phyloP scores from a whole-genome alignment of 2,888 invertebrate species.

The Deilephila elpenor region DNA sequence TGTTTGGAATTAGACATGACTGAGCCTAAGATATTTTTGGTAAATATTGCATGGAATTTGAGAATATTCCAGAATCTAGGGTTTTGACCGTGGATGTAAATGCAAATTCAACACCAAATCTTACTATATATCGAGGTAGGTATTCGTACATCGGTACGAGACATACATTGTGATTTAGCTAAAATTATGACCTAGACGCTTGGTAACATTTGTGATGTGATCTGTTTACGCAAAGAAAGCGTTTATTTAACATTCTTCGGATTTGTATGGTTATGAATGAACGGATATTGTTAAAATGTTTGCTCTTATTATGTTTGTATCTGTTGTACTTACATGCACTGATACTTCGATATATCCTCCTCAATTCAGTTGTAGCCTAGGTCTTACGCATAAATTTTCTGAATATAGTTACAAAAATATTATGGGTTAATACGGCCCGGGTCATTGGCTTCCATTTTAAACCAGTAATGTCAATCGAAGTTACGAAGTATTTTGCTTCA shows the following conservation, averaged over 20 bases:
- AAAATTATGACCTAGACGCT: too few species aligned
- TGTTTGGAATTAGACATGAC: conserved; percentile 63
- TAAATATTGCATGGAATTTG: background rate
- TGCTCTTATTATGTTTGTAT: background rate
- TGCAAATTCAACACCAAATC: background rate
- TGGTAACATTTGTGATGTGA: background rate
- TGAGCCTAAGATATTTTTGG: background rate
- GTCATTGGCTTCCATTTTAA: too few species aligned
- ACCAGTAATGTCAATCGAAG: too few species aligned
- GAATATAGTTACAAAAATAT: too few species aligned
- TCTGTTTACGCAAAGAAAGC: background rate
- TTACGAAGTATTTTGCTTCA: background rate
- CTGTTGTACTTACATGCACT: too few species aligned
- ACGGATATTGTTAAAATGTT: background rate
- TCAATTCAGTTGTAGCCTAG: too few species aligned
- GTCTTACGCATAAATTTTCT: too few species aligned
- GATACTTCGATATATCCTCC: too few species aligned
- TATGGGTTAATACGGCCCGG: too few species aligned
- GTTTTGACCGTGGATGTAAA: background rate
- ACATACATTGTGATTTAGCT: too few species aligned
- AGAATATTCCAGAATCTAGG: background rate
- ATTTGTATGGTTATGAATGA: background rate
- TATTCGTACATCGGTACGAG: too few species aligned
- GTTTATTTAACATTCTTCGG: background rate
- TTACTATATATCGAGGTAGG: too few species aligned